These are phyloP conservation scores for Daboia siamensis DNA, from an alignment of 2,113 vertebrate species.

Conservation along the genomic window DNA sequence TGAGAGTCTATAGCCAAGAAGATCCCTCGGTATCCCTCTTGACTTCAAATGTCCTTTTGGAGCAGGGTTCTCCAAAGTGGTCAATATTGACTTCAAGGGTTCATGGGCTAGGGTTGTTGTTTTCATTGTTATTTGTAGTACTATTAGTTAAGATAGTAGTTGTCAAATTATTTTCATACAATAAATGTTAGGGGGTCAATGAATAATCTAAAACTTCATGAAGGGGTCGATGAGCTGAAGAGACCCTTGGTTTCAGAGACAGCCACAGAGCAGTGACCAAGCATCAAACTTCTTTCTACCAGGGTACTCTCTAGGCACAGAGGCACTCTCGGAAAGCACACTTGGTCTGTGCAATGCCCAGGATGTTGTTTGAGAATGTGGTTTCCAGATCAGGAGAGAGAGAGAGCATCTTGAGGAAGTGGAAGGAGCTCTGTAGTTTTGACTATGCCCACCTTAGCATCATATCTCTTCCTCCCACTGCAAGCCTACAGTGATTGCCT, in stretches of 20 bases:
- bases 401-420: not conserved
- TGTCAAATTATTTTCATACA: not conserved
- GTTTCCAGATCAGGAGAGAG: not conserved
- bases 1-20: not conserved
- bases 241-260: not conserved
- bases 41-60: not conserved
- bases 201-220: not conserved
- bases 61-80: not conserved
- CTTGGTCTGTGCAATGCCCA: not conserved
- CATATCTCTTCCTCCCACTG: not conserved
- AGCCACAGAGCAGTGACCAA: not conserved
- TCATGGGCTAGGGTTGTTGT: not conserved
- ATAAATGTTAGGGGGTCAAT: not conserved
- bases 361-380: not conserved
- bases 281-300: not conserved
- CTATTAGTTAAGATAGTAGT: not conserved
- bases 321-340: not conserved
- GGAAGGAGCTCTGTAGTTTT: not conserved
- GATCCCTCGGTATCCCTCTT: not conserved
- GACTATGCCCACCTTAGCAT: not conserved
- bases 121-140: not conserved
- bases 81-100: not conserved
- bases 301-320: not conserved
- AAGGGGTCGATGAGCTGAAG: not conserved
- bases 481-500: not conserved